Conservation (phyloP, 1,140 invertebrate species). For the Sinella curviseta region DNA sequence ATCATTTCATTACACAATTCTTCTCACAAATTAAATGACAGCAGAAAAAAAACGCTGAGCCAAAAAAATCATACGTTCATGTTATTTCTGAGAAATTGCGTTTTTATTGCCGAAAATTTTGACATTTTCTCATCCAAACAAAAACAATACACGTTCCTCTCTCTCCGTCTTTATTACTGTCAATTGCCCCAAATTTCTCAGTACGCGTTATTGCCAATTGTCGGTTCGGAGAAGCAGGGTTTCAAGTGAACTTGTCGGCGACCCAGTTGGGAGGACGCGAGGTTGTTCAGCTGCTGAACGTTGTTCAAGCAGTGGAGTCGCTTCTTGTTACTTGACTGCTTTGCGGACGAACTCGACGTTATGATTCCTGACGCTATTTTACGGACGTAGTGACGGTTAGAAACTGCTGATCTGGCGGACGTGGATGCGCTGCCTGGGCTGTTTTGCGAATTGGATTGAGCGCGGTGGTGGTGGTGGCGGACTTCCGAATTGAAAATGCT, state of each 20-base stretch:
- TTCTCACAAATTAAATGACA: no score
- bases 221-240: neutral
- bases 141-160: no score
- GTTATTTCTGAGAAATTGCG: no score
- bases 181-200: neutral
- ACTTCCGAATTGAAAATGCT: neutral
- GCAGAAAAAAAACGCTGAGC: no score
- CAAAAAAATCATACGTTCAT: no score
- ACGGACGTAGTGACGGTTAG: neutral
- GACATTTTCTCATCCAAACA: no score
- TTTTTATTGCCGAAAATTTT: no score
- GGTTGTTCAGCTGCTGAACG: neutral
- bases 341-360: neutral
- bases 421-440: neutral
- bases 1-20: no score
- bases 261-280: neutral
- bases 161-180: no score
- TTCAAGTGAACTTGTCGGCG: slow-evolving; percentile 1
- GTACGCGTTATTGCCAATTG: neutral
- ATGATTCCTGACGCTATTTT: slow-evolving; percentile 10
- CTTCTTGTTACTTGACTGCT: neutral
- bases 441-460: no score
- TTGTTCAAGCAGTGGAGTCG: slow-evolving; percentile 5
- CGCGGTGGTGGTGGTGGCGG: no score
- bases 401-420: neutral